These are phyloP conservation scores for Callocephalon fimbriatum DNA, from an alignment of 2,113 vertebrate genomes.

Conservation along the genomic window DNA sequence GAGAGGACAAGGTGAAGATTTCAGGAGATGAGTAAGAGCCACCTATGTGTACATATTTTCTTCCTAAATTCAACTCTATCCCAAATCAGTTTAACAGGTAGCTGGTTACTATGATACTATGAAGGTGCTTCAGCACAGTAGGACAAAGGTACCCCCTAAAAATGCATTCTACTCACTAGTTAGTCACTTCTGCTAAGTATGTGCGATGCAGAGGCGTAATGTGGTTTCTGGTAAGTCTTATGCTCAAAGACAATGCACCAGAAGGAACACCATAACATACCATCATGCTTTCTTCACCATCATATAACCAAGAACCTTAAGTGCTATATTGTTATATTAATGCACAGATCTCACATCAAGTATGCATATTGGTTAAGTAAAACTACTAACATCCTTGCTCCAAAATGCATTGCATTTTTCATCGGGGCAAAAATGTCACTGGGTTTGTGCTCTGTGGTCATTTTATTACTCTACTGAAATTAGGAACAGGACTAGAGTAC, in stretches of 20 bases:
- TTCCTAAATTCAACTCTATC: neutral
- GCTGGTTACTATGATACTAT: neutral
- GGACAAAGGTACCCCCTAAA: neutral
- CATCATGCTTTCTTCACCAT: neutral
- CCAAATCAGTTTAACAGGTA: neutral
- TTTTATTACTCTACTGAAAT: neutral
- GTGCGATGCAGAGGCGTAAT: neutral
- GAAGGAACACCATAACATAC: neutral
- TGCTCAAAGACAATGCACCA: neutral
- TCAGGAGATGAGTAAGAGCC: neutral
- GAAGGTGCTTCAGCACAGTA: neutral
- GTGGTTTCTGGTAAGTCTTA: neutral
- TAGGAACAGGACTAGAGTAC: neutral
- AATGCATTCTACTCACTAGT: neutral
- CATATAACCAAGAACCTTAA: neutral
- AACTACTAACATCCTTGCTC: neutral
- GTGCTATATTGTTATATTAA: neutral
- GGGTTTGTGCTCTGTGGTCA: neutral
- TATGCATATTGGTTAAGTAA: neutral
- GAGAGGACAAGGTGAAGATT: neutral
- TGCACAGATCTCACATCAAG: neutral
- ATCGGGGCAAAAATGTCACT: neutral
- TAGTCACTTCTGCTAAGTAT: neutral
- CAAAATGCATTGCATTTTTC: neutral
- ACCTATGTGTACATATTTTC: neutral